These are phyloP conservation scores for Thomomys bottae DNA, from an alignment of 2,113 vertebrate species.

Conservation along the genomic window DNA sequence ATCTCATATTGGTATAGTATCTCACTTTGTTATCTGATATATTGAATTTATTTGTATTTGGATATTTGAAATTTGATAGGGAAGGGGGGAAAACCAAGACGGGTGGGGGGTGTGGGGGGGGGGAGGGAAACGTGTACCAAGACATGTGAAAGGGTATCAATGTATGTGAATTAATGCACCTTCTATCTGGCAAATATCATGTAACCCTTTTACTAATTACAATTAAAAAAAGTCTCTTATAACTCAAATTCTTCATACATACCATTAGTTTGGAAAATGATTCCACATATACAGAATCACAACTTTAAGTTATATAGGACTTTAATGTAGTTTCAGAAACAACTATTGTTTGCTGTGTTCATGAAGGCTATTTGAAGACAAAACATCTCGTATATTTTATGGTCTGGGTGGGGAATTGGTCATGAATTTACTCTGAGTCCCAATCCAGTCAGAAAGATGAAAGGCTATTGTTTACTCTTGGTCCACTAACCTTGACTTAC, in stretches of 20 bases:
- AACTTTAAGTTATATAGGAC: neutral
- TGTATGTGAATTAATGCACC: no score
- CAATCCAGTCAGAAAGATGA: slow-evolving; percentile 44
- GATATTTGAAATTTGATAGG: no score
- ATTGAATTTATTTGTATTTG: no score
- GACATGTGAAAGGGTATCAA: no score
- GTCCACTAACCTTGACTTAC: slow-evolving; percentile 60
- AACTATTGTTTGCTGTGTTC: neutral
- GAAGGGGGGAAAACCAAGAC: no score
- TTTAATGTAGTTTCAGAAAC: neutral
- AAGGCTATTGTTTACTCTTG: slow-evolving; percentile 78
- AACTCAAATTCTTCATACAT: neutral
- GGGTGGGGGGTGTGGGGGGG: no score
- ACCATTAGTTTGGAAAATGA: neutral
- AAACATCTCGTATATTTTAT: slow-evolving; percentile 24
- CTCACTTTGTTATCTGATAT: no score
- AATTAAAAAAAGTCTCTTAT: neutral
- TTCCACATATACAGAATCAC: neutral
- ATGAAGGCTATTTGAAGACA: neutral
- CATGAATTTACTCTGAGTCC: slow-evolving; percentile 66
- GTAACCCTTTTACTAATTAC: no score
- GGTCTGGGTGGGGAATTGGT: slow-evolving; percentile 15
- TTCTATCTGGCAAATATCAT: no score
- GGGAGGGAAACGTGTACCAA: no score
- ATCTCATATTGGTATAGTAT: no score